Conservation (phyloP, 2,797 vertebrate genomes). For the Sebastes umbrosus region DNA sequence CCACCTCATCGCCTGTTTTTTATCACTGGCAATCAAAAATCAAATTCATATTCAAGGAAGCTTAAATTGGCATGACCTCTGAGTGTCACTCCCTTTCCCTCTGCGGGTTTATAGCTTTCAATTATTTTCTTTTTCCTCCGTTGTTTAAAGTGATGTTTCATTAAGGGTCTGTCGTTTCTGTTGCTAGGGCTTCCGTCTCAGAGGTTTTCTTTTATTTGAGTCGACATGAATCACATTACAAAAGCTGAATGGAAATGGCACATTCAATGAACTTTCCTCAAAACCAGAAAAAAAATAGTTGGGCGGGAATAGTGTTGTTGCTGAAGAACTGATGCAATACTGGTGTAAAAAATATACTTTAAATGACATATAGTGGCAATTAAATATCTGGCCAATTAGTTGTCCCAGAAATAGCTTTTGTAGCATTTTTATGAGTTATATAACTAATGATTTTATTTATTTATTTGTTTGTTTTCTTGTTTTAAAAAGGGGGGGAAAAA, state of each 20-base stretch:
- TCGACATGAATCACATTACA: slow-evolving; percentile 23
- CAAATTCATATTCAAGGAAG: slow-evolving; percentile 38
- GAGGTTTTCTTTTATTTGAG: background rate
- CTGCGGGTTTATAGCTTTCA: slow-evolving; percentile 32
- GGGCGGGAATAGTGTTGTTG: background rate
- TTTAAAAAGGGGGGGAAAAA: background rate
- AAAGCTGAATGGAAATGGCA: slow-evolving; percentile 5
- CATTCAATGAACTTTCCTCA: background rate
- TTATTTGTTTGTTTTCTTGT: background rate
- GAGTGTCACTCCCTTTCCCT: slow-evolving; percentile 2
- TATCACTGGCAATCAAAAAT: slow-evolving; percentile 32
- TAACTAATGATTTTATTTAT: background rate
- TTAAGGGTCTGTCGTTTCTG: slow-evolving; percentile 18
- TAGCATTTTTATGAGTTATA: background rate
- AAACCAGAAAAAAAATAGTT: background rate
- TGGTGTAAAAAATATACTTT: background rate
- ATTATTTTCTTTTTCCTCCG: slow-evolving; percentile 43
- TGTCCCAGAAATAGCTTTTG: background rate
- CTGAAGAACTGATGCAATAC: background rate
- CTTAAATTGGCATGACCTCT: slow-evolving; percentile 52
- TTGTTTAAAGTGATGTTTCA: slow-evolving; percentile 48
- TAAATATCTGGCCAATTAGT: background rate
- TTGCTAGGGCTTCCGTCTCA: background rate
- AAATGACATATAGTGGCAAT: background rate
- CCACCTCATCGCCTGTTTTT: slow-evolving; percentile 11